A percentile compares a stretch with the other conserved stretches of the same genome.
These are phyloP conservation scores for Gorilla gorilla DNA, from an alignment of 2,113 vertebrate genomes.

Conservation along the genomic window DNA sequence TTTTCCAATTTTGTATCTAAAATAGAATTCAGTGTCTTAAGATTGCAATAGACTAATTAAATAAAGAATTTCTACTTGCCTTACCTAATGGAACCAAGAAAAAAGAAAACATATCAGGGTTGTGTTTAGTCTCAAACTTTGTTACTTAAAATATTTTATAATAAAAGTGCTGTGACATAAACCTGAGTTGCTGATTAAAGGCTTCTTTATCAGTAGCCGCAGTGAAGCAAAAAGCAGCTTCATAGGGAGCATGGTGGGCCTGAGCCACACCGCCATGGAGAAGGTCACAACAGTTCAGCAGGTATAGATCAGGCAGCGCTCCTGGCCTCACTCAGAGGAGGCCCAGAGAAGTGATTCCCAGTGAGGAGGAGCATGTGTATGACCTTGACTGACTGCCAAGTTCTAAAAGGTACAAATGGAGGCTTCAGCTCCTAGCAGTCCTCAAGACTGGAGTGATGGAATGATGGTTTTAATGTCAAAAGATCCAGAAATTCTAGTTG, in stretches of 20 bases:
- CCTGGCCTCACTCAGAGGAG: background rate
- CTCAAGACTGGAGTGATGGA: background rate
- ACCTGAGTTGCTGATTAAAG: background rate
- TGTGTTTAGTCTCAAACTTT: conserved; percentile 6
- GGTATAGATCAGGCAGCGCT: background rate
- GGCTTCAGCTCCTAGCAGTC: background rate
- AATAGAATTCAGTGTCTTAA: background rate
- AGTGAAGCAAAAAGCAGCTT: background rate
- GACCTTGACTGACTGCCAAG: background rate
- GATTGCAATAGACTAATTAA: background rate
- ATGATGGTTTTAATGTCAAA: background rate
- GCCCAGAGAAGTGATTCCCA: background rate
- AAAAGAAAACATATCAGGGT: background rate
- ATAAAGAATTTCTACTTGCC: background rate
- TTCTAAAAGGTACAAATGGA: background rate
- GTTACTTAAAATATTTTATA: background rate
- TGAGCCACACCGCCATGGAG: background rate
- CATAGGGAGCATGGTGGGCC: background rate
- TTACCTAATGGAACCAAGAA: background rate
- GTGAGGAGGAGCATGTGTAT: background rate
- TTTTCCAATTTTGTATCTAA: conserved; percentile 2
- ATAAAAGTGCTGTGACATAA: background rate
- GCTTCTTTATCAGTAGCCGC: background rate
- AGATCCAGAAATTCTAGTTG: background rate
- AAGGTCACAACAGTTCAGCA: background rate